Conservation (phyloP, 30 jellyfish, hydroid and myxozoan genomes). For the Calvadosia cruxmelitensis region DNA sequence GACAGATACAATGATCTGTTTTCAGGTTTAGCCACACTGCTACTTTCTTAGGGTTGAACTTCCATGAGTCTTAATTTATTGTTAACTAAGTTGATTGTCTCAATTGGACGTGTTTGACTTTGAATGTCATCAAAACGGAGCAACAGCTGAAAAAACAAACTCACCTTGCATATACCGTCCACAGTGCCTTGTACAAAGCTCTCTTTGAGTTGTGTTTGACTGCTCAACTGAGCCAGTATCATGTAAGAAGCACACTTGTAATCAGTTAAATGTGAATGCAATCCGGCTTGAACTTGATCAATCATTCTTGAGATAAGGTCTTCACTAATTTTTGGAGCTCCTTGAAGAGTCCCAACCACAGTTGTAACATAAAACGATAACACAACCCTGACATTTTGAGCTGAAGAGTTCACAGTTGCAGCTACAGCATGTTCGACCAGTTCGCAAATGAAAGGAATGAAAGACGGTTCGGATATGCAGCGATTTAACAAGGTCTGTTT, state of each 20-base stretch:
- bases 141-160: too few species aligned
- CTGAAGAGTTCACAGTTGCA: constrained; percentile 5
- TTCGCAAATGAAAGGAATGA: constrained; percentile 39
- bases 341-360: constrained; percentile 38
- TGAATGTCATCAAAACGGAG: too few species aligned
- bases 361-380: constrained; percentile 58
- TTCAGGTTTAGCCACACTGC: too few species aligned
- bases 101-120: too few species aligned
- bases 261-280: constrained; percentile 42
- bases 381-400: constrained; percentile 25
- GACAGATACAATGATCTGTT: too few species aligned
- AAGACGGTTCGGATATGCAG: constrained; percentile 25
- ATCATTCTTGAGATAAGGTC: constrained; percentile 32
- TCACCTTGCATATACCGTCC: background rate
- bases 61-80: too few species aligned
- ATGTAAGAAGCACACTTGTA: constrained; percentile 45
- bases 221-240: constrained; percentile 43
- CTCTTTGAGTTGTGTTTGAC: background rate
- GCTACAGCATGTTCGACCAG: constrained; percentile 44
- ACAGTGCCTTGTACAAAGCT: too few species aligned
- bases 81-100: too few species aligned
- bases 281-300: constrained; percentile 45
- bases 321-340: constrained; percentile 2
- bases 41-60: too few species aligned
- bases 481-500: constrained; percentile 44